Conservation (phyloP, 2,797 vertebrate species). For the Cryptoprocta ferox region DNA sequence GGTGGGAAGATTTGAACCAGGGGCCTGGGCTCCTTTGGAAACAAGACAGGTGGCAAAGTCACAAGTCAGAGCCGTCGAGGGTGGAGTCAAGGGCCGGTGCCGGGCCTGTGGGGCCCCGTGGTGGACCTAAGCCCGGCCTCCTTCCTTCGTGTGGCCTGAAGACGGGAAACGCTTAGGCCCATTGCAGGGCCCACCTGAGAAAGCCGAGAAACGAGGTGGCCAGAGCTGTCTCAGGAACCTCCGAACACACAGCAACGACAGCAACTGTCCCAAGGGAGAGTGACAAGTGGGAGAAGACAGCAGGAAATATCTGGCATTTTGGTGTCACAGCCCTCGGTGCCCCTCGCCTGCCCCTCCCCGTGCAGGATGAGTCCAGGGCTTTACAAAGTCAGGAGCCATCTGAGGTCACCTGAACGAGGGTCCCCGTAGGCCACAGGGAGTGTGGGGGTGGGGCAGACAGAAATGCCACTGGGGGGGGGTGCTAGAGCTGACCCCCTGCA, state of each 20-base stretch:
- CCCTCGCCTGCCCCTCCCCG: too few relatives aligned
- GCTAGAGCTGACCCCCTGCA: too few relatives aligned
- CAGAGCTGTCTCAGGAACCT: fast-evolving
- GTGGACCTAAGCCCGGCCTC: background rate
- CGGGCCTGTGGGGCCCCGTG: background rate
- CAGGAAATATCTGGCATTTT: fast-evolving
- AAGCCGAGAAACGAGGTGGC: background rate
- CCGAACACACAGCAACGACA: fast-evolving
- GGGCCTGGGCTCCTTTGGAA: background rate
- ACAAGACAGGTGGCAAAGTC: too few relatives aligned
- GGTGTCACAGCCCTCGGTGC: too few relatives aligned
- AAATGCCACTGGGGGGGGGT: too few relatives aligned
- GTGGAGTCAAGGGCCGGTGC: background rate
- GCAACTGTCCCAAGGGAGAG: background rate
- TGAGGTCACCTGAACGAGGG: too few relatives aligned
- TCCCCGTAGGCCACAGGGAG: too few relatives aligned
- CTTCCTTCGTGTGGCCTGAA: background rate
- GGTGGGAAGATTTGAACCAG: fast-evolving
- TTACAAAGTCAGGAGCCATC: too few relatives aligned
- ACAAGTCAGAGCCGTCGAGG: fast-evolving
- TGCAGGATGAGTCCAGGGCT: too few relatives aligned
- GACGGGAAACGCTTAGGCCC: too few relatives aligned
- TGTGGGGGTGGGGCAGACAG: too few relatives aligned
- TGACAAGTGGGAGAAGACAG: background rate
- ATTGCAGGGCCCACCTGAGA: background rate